Base-by-base conservation (phyloP, 2,797 vertebrate genomes). In the Mareca strepera region DNA sequence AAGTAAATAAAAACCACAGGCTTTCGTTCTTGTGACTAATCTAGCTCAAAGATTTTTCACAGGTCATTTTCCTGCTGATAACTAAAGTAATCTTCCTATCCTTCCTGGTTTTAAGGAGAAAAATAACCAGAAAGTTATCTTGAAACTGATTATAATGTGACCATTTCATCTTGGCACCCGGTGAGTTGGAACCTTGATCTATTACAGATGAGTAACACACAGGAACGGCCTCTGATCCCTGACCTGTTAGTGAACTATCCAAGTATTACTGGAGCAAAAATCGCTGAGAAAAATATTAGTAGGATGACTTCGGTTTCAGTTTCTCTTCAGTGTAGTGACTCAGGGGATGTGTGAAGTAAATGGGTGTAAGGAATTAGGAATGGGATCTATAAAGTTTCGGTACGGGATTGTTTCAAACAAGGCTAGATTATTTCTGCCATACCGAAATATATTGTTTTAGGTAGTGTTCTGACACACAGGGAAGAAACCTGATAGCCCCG, bases 401-500 rank as follows among this genome's bases (percentile, higher is more conserved):
- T 68, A 70, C 11, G 16, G 83, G 75, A 62, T 3, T n/a, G 17
- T 41, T 77, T 87, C 68, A 85, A 80, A 82, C 9, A 53, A 89
- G 53, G 67, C 43, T 13, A 53, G 22, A 28, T 25, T 29, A 37
- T 35, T 80, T 58, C 16, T 53, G 39, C 43, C 10, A 82, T 33
- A 55, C 3, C 48, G 22, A 86, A 88, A 75, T 20, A 39, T 11
- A 37, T 12, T 46, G 22, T 23, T 31, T 78, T 62, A 50, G 22
- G 26, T n/a, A 0, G 0, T 78, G 21, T 5, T 55, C 59, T 48
- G 52, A 72, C 50, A 59, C 2, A 43, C 5, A 29, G 0, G 1
- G 78, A 83, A 88, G 7, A 62, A 86, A 73, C 29, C 25, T 28
- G 55, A 68, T 5, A 37, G 58, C 17, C 21, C 4, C 52, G 33